These are phyloP conservation scores for Myopa testacea DNA, from an alignment of 2,888 invertebrate genomes.

Conservation along the genomic window DNA sequence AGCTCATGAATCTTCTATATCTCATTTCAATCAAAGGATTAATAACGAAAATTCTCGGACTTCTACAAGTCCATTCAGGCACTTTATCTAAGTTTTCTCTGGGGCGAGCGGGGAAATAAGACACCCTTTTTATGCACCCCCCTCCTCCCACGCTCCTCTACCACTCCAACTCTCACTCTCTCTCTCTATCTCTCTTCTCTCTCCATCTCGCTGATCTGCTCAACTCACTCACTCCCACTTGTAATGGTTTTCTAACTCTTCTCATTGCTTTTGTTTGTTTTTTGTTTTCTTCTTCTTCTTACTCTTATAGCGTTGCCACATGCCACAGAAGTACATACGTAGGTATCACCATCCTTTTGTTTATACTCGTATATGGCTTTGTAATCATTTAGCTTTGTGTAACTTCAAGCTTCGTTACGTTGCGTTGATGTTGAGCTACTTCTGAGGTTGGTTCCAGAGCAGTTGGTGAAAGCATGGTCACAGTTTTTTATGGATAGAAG, in stretches of 20 bases:
- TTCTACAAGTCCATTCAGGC: background rate
- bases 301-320: slow-evolving; percentile 55
- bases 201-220: background rate
- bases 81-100: slow-evolving; percentile 25
- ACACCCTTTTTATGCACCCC: background rate
- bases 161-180: slow-evolving; percentile 7
- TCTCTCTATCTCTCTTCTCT: slow-evolving; percentile 41
- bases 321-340: slow-evolving; percentile 56
- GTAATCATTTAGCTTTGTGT: slow-evolving; percentile 29
- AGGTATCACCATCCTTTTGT: slow-evolving; percentile 28
- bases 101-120: too few species aligned
- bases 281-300: slow-evolving; percentile 16
- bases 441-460: background rate
- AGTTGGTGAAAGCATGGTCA: slow-evolving; percentile 19
- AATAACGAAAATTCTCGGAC: too few species aligned
- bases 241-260: too few species aligned
- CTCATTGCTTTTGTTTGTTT: too few species aligned
- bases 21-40: too few species aligned
- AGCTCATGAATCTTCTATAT: too few species aligned
- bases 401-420: slow-evolving; percentile 20
- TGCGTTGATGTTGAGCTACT: slow-evolving; percentile 42
- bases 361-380: slow-evolving; percentile 38
- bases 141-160: too few species aligned
- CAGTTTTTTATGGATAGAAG: slow-evolving; percentile 35
- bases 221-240: too few species aligned